Conservation (phyloP, 2,888 invertebrate species). For the Nomada fabriciana region DNA sequence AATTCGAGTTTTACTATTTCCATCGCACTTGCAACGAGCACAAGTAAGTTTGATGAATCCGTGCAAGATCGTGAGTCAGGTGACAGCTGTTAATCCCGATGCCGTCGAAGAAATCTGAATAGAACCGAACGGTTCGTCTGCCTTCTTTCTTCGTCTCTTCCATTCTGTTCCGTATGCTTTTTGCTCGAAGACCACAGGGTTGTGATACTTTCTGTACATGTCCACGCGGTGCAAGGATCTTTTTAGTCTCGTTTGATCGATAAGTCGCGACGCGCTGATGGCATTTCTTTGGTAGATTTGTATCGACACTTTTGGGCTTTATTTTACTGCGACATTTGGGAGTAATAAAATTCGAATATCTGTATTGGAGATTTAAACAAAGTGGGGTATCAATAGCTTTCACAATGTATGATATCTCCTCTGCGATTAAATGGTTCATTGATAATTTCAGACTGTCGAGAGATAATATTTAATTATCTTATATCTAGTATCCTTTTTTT, state of each 20-base stretch:
- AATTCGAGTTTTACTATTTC: neutral
- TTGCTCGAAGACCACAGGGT: neutral
- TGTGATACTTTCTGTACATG: neutral
- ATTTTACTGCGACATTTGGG: too few relatives aligned
- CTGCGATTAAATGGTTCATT: too few relatives aligned
- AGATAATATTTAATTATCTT: too few relatives aligned
- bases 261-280: too few relatives aligned
- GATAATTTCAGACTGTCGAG: too few relatives aligned
- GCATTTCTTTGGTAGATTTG: too few relatives aligned
- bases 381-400: too few relatives aligned
- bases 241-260: neutral
- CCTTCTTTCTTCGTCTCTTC: slow-evolving; percentile 12
- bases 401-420: too few relatives aligned
- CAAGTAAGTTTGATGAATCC: slow-evolving; percentile 53
- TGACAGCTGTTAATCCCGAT: slow-evolving; percentile 42
- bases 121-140: slow-evolving; percentile 20
- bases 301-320: too few relatives aligned
- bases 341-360: too few relatives aligned
- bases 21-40: slow-evolving; percentile 49
- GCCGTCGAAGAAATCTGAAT: neutral
- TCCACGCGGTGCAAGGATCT: neutral
- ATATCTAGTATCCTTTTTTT: too few relatives aligned
- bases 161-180: slow-evolving; percentile 26
- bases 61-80: slow-evolving; percentile 46
- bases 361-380: too few relatives aligned